Evolutionary conservation across 2,797 vertebrate genomes (phyloP), one percentile per base, ranked within the genome.

Genomic region (Hydrolagus colliei): DNA sequence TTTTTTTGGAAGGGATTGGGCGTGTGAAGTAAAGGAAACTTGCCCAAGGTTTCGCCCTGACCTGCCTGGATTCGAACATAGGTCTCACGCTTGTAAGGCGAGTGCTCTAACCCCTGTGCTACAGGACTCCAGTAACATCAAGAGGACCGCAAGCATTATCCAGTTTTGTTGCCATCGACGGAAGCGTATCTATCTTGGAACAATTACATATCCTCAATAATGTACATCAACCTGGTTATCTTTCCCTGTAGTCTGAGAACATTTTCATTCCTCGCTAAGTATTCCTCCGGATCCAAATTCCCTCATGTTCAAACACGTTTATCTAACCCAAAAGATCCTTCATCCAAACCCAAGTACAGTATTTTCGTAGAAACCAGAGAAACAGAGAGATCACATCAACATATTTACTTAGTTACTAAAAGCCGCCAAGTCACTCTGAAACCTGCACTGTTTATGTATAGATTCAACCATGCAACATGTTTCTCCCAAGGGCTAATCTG

Each of bases 331-430:
- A 84, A 20, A 35, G 63, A 84, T 84, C 63, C 68, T 84, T 84
- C 68, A 41, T 41, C 79, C 65, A 84, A 84, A 9, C 18, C 22
- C 65, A 84, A 65, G 79, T 13, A 65, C 68, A 65, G 79, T 13
- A 65, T 84, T 67, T 71, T 67, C 79, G 68, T 68, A 12, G 79
- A 41, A 84, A 84, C 79, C 79, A 68, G n/a, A 35, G 79, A 84
- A 84, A 82, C 62, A 1, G 32, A 82, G 27, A 82, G 65, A 2
- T 84, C 41, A 32, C 32, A 82, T 18, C 67, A 84, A 84, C 32
- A 84, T 27, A 84, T 41, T 84, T 71, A 84, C 65, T 71, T 52
- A 18, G 79, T 84, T 84, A 84, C 79, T 10, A 52, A 68, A 52
- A 68, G 32, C 65, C 14, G 41, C 41, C 41, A 3, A 35, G 20